These are phyloP conservation scores for Rhabditoides inermis DNA, from an alignment of 2,888 invertebrate species.

Conservation along the genomic window DNA sequence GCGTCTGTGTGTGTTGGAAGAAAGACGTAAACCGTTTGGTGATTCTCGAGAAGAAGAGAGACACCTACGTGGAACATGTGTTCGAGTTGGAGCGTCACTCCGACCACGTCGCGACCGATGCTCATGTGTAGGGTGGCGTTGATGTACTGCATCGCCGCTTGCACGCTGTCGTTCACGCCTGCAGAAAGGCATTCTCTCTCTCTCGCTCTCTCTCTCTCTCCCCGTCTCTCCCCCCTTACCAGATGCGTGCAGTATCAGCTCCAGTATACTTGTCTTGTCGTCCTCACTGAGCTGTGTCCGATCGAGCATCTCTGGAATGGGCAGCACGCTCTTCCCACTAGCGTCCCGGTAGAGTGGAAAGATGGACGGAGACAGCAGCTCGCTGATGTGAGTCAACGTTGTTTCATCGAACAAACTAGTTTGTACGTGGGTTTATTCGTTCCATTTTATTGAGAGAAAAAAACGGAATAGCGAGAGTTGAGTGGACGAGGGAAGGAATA, in stretches of 20 bases:
- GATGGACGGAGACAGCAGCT: slow-evolving; percentile 31
- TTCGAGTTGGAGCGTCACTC: no score
- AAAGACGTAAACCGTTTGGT: no score
- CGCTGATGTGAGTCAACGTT: no score
- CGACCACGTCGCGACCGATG: no score
- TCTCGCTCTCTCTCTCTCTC: background rate
- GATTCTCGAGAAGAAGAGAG: no score
- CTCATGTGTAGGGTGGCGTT: no score
- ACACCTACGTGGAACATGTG: no score
- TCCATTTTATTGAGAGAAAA: no score
- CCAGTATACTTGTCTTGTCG: slow-evolving; percentile 26
- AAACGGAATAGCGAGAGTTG: no score
- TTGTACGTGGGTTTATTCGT: background rate
- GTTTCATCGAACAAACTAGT: slow-evolving; percentile 7
- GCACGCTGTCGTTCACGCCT: slow-evolving; percentile 31
- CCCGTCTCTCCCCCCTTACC: background rate
- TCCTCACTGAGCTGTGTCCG: slow-evolving; percentile 16
- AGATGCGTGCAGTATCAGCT: slow-evolving; percentile 37
- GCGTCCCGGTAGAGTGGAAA: slow-evolving; percentile 37
- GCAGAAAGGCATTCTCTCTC: background rate
- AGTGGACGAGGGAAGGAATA: no score
- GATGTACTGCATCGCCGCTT: slow-evolving; percentile 34
- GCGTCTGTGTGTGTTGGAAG: no score
- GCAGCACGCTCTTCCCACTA: slow-evolving; percentile 21
- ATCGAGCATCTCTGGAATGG: slow-evolving; percentile 29